These are phyloP conservation scores for Zophobas atratus DNA, from an alignment of 1,140 invertebrate genomes.

Conservation along the genomic window DNA sequence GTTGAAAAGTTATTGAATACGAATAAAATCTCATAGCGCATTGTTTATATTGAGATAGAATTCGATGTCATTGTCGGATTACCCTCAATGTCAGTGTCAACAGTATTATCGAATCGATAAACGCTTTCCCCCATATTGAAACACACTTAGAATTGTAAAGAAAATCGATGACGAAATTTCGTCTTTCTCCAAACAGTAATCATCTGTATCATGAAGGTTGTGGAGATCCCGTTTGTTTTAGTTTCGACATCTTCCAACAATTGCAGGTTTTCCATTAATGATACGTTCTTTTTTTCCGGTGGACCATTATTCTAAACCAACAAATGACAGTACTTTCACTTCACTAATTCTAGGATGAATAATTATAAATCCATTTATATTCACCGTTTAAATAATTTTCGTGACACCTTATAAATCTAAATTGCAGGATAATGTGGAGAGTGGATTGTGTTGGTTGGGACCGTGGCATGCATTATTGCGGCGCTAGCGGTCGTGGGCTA, in stretches of 20 bases:
- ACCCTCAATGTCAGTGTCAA: not conserved
- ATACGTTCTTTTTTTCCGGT: slow-evolving; percentile 6
- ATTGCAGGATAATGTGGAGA: no score
- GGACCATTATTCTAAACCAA: not conserved
- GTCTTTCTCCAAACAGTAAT: not conserved
- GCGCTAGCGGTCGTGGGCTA: no score
- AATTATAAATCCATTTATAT: slow-evolving; percentile 22
- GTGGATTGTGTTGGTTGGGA: not conserved
- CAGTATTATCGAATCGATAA: not conserved
- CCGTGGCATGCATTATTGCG: no score
- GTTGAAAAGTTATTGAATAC: no score
- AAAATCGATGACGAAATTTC: not conserved
- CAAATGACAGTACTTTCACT: slow-evolving; percentile 17
- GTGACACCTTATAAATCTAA: not conserved
- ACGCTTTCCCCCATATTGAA: not conserved
- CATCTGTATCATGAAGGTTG: not conserved
- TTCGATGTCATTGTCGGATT: not conserved
- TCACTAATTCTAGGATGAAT: not conserved
- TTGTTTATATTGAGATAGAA: not conserved
- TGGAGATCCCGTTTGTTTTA: not conserved
- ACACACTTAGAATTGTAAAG: not conserved
- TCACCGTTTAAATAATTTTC: not conserved
- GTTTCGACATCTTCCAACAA: slow-evolving; percentile 13
- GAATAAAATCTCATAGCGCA: no score
- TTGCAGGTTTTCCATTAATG: slow-evolving; percentile 24